Base-by-base conservation (phyloP, 1,140 invertebrate genomes). In the Eufriesea mexicana region DNA sequence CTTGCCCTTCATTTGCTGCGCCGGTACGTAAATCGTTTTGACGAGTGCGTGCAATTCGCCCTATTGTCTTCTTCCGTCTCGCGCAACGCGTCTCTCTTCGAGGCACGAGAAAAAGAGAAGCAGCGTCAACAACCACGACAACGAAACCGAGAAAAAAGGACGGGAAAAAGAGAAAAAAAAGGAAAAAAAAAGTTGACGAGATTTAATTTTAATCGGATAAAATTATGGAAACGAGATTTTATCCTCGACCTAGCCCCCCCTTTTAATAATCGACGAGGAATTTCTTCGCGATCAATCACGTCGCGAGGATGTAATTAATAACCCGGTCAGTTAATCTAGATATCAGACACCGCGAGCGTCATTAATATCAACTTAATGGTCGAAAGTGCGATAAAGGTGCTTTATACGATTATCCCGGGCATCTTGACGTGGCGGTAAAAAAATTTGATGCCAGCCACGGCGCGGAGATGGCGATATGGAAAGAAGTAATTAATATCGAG, bases 291-390 rank as follows among this genome's bases (percentile, higher is more conserved):
- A 59, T 74, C 35, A 25, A 47, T 73, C 71, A 73, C 28, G 54
- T 74, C 51, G 35, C 20, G 4, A 14, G 9, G 12, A 23, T 18
- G 6, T 47, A 59, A 74, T 57, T 59, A 74, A 74, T 45, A 59
- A 42, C 12, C 8, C 23, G 20, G 20, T 20, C 9, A 20, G 16
- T 45, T n/a, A 45, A 59, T 59, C 42, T 59, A 9, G 14, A 59
- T 74, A 73, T 57, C 71, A 42, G 23, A 42, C 42, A 73, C 16
- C 71, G 51, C 2, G 28, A 9, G 6, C 23, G 35, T 73, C 28
- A 73, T 74, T 57, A 59, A 74, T 73, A 73, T 73, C 20, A 10
- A 28, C 9, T 59, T 59, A 57, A 73, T 73, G 54, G 71, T 28
- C 12, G 23, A 16, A 25, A 35, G 35, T 25, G 35, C 71, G 71